Evolutionary conservation across 2,797 vertebrate species (phyloP), one percentile per base, ranked within the genome.

Genomic region (Arrhamphus sclerolepis): DNA sequence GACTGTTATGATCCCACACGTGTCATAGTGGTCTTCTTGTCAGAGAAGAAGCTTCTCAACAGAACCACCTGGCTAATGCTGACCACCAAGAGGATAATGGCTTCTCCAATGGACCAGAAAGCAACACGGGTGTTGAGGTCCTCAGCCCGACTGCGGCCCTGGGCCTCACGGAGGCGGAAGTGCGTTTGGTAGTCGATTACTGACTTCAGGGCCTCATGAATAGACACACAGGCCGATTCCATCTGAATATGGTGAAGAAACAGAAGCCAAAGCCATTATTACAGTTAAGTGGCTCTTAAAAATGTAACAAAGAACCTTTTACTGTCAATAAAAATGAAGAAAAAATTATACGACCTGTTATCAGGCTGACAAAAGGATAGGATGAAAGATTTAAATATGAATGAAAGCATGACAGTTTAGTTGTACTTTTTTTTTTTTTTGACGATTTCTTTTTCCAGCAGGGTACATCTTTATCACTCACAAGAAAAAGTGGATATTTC

Each of bases 111-210:
- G 7, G 98, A 99, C 98, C 98, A 99, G 75, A 98, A 98, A 5
- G 97, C 97, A 61, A 99, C 97, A 49, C 97, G 93, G 0, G 96
- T 97, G 78, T 99, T 99, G 47, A 99, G 93, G 87, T 99, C 98
- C 81, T 99, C 98, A 0, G 97, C 98, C 60, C 98, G 93, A 86
- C 97, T 98, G 72, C 97, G 97, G 31, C 98, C 97, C 85, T 99
- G 98, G 0, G 95, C 96, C 80, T 99, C 97, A 34, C 97, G 92
- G 78, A 98, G 78, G 20, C 98, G 96, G 86, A 99, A 98, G 80
- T 99, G 98, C 34, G 98, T 99, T 91, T 99, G 98, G 72, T 98
- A 96, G 87, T 99, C 98, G 0, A 99, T 97, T 80, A 99, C 95
- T 0, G 95, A 97, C 82, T 98, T 98, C 74, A 98, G 86, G 64